phyloP scores from a whole-genome alignment of 2,113 vertebrate species.

The Eudyptes chrysolophus region DNA sequence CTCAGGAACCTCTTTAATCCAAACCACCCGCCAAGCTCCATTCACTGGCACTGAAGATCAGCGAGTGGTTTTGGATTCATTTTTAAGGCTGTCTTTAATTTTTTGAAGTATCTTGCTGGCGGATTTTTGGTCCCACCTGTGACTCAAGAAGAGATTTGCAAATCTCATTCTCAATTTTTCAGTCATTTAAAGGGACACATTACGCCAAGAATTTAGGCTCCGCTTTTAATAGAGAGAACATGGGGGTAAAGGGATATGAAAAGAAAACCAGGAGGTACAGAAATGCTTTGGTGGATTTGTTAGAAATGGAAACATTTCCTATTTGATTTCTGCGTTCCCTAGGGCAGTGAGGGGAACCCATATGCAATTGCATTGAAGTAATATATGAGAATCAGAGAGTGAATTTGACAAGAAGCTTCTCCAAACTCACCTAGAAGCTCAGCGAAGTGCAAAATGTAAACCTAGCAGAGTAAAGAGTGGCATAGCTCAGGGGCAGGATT shows the following conservation, averaged over 20 bases:
- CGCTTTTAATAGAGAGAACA: not conserved
- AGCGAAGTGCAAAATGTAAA: slow-evolving; percentile 5
- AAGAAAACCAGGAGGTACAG: not conserved
- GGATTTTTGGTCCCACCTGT: not conserved
- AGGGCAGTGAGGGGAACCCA: not conserved
- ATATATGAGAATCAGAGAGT: not conserved
- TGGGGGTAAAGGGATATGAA: not conserved
- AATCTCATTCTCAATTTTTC: slow-evolving; percentile 15
- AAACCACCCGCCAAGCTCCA: slow-evolving; percentile 50
- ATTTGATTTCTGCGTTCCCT: not conserved
- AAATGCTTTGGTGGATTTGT: not conserved
- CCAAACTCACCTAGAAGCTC: slow-evolving; percentile 19
- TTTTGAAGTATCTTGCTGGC: slow-evolving; percentile 32
- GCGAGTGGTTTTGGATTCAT: slow-evolving; percentile 58
- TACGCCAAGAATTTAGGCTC: not conserved
- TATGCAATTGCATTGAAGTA: not conserved
- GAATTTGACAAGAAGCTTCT: slow-evolving; percentile 13
- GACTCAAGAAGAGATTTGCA: slow-evolving; percentile 16
- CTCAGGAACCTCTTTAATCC: slow-evolving; percentile 67
- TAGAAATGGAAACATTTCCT: slow-evolving; percentile 26
- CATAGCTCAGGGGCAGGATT: not conserved
- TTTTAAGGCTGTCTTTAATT: slow-evolving; percentile 66
- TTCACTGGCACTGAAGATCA: slow-evolving; percentile 54
- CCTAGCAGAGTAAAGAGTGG: not conserved
- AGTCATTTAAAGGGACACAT: slow-evolving; percentile 18